Evolutionary conservation across 2,888 invertebrate species (phyloP), one percentile per base, ranked within the genome.

Genomic region (Glyphotaelius pellucidus): DNA sequence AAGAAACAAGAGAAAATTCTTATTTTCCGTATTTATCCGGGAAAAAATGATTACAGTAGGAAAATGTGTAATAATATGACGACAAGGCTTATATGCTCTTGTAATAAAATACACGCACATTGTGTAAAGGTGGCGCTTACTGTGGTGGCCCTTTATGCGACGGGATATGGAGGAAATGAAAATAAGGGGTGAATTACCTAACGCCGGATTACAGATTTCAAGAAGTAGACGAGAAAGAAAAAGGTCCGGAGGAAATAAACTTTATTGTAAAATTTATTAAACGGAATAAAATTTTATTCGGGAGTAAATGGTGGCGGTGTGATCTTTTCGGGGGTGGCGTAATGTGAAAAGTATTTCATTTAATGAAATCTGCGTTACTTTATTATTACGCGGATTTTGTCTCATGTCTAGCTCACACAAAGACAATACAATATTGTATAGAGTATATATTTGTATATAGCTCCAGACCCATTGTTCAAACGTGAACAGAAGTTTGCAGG

Each of bases 121-220:
- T 90, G 90, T 90, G 80, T 83, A 83, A 47, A 47, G 52, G 90
- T 90, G 35, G 47, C 90, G 80, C 38, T 30, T 83, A 83, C 81
- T 80, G 90, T 25, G n/a, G 31, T 47, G 90, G 80, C 32, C 35
- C 38, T 89, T 80, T 83, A 35, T 83, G 52, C 19, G 42, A 25
- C 31, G 87, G 81, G 83, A 38, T 80, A 25, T 42, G 30, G 83
- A 79, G 90, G 80, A 90, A 81, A 83, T 90, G 81, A 90, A 90
- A 90, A 90, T 47, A 52, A 80, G 81, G 83, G 90, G 90, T 30
- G 90, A 87, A 87, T 87, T 87, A 87, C 67, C 87, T 80, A 81
- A 80, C 32, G 47, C 83, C 83, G 87, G 83, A 80, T 83, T 90
- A 80, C 90, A 83, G 83, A 83, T 90, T 83, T 90, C 80, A 11